Evolutionary conservation across 2,888 invertebrate genomes (phyloP), one percentile per base, ranked within the genome.

Genomic region (Melipona bicolor): DNA sequence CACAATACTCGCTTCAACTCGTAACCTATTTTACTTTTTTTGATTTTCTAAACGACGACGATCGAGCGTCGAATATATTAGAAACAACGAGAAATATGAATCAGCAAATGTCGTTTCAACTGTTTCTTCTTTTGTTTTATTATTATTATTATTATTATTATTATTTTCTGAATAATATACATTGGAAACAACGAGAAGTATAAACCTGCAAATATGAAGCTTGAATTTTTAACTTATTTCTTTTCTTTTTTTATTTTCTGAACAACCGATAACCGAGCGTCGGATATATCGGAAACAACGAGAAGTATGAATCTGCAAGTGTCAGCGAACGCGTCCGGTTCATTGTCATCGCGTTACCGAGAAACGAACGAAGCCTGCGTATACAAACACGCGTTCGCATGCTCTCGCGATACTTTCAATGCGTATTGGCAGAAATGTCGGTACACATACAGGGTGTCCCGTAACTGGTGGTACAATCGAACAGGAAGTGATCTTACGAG

Each of bases 281-380:
- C 36, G 43, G 43, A 43, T 49, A 61, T 24, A 77, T 73, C 15
- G 61, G 32, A 50, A 73, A 65, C 24, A 77, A 71, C 36, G 49
- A 77, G 79, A 69, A 64, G 49, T 50, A 43, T 32, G 43, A 67
- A 82, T 80, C 67, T 62, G 50, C 67, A 67, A 59, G 56, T 77
- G 78, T 82, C 82, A 72, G 70, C 71, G 77, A 82, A 84, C 68
- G 76, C 68, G 62, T 54, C 43, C 52, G 59, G 50, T 79, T 81
- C 61, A 75, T 88, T 82, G 84, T 88, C 75, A 88, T 75, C 84
- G 62, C 61, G 62, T 81, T 76, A 84, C 80, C 52, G 64, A 72
- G 77, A 78, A 65, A 54, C 36, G 81, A 74, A 52, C n/a, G 54
- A 79, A 65, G 54, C 27, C 68, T 75, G 67, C 65, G 24, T 68